Evolutionary conservation across 2,888 invertebrate species (phyloP).

Genomic region (Osmoderma eremita): DNA sequence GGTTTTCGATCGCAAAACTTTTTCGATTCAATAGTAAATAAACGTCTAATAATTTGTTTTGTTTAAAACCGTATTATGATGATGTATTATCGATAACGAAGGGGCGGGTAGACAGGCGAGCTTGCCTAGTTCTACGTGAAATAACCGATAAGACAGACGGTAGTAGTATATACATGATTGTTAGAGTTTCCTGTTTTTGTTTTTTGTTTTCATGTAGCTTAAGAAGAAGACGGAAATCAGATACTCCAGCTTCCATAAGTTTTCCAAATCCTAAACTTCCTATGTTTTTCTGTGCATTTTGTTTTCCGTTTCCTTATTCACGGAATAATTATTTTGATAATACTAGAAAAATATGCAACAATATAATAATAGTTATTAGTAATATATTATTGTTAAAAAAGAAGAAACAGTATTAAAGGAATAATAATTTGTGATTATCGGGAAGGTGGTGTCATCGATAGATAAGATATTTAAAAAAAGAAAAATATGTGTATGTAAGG

Average conservation of each 20-base stretch:
- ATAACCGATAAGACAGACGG: background rate
- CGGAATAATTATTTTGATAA: conserved; percentile 37
- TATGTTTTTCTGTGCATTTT: conserved; percentile 33
- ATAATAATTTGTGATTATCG: conserved; percentile 31
- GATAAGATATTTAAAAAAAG: conserved; percentile 23
- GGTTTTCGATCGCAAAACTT: too few species aligned
- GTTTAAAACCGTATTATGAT: too few species aligned
- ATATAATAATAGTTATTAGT: too few species aligned
- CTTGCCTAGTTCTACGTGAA: too few species aligned
- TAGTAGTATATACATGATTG: conserved; percentile 48
- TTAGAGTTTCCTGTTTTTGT: conserved; percentile 64
- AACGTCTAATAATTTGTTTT: too few species aligned
- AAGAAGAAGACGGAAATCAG: conserved; percentile 71
- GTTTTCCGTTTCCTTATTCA: conserved; percentile 25
- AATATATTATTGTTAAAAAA: conserved; percentile 10
- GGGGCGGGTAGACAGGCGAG: too few species aligned
- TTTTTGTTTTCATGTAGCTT: conserved; percentile 67
- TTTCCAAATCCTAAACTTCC: conserved; percentile 52
- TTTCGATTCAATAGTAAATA: too few species aligned
- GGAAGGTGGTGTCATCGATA: too few species aligned
- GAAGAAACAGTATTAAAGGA: conserved; percentile 35
- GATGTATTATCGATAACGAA: too few species aligned
- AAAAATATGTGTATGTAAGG: conserved; percentile 21
- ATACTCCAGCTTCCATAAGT: conserved; percentile 61
- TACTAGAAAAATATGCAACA: conserved; percentile 43